A percentile compares a stretch with the other conserved stretches of the same genome.
phyloP scores from a whole-genome alignment of 2,113 vertebrate species.

The Martes martes region DNA sequence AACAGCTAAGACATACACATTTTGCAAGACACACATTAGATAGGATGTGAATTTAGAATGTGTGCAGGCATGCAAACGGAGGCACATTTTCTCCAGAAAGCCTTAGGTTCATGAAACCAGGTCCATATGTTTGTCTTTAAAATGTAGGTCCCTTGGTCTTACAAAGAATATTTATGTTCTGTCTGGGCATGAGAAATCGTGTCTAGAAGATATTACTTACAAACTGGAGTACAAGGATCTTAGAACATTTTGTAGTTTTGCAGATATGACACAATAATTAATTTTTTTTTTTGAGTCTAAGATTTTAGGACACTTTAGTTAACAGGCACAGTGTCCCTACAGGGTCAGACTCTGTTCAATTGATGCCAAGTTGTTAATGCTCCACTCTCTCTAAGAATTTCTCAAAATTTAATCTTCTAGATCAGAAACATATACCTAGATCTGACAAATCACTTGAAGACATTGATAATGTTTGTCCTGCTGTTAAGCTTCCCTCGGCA shows the following conservation, averaged over 20 bases:
- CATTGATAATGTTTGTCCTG: not conserved
- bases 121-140: not conserved
- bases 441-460: not conserved
- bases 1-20: not conserved
- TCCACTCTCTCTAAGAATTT: not conserved
- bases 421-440: not conserved
- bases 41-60: not conserved
- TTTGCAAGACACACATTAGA: not conserved
- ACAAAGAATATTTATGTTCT: not conserved
- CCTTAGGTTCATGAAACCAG: not conserved
- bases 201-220: slow-evolving; percentile 19
- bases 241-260: not conserved
- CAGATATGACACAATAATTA: not conserved
- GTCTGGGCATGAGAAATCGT: not conserved
- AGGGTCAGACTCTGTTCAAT: not conserved
- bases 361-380: not conserved
- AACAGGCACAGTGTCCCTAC: not conserved
- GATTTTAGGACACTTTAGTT: not conserved
- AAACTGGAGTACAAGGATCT: not conserved
- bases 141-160: not conserved
- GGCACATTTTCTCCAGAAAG: not conserved
- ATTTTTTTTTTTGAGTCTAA: not conserved
- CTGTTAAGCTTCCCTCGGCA: not conserved
- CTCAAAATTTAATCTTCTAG: not conserved
- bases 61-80: not conserved